Percentiles rank a stretch among this genome's conserved stretches.
These are phyloP conservation scores for Antrozous pallidus DNA, from an alignment of 2,797 vertebrate genomes.

Conservation along the genomic window DNA sequence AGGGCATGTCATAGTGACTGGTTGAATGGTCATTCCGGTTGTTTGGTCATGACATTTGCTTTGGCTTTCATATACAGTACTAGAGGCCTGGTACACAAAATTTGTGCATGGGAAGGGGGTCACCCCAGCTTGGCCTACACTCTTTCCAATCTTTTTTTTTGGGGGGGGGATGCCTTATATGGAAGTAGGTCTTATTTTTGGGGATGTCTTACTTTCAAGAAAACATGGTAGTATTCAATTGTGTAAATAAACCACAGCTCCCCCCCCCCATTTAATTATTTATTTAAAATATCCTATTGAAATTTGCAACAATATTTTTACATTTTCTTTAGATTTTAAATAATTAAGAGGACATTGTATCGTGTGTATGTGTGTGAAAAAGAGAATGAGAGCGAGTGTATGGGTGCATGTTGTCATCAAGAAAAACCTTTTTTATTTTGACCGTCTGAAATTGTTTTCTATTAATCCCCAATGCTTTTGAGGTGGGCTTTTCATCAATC, in stretches of 20 bases:
- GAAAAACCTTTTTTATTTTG: background rate
- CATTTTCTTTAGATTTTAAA: background rate
- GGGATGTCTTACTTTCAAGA: too few relatives aligned
- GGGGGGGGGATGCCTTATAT: too few relatives aligned
- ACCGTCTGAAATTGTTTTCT: background rate
- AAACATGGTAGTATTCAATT: background rate
- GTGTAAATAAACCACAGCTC: background rate
- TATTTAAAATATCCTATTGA: background rate
- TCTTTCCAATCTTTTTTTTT: too few relatives aligned
- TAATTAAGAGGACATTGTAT: background rate
- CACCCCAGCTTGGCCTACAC: too few relatives aligned
- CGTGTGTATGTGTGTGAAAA: background rate
- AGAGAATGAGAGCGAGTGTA: background rate
- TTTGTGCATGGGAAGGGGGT: too few relatives aligned
- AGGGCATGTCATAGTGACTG: too few relatives aligned
- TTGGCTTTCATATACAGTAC: too few relatives aligned
- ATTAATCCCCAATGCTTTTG: background rate
- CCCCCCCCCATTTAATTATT: background rate
- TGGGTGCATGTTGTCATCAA: background rate
- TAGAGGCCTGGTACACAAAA: too few relatives aligned
- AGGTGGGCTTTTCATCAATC: background rate
- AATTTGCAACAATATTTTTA: background rate
- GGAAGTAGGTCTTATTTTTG: too few relatives aligned
- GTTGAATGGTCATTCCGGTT: too few relatives aligned
- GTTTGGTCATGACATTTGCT: too few relatives aligned